These are phyloP conservation scores for Actinernus sp. DNA, from an alignment of 92 coral and sea anemone genomes.

Conservation along the genomic window DNA sequence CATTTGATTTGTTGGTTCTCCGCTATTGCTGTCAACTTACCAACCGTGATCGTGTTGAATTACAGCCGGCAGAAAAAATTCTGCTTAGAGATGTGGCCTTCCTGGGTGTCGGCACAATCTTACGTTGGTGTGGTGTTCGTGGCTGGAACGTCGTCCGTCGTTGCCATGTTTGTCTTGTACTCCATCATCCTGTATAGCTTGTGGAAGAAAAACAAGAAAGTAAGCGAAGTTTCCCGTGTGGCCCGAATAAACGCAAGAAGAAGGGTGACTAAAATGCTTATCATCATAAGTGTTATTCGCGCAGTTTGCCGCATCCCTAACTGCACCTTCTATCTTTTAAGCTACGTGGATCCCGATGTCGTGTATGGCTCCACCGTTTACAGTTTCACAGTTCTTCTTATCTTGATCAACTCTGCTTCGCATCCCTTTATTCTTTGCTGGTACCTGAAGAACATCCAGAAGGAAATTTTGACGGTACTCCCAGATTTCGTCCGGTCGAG, in stretches of 20 bases:
- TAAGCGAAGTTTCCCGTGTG: constrained; percentile 53
- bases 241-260: constrained; percentile 78
- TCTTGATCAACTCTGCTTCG: constrained; percentile 77
- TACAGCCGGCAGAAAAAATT: constrained; percentile 46
- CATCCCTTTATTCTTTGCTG: constrained; percentile 78
- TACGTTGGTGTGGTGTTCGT: constrained; percentile 69
- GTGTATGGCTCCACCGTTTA: constrained; percentile 77
- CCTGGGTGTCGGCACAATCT: constrained; percentile 40
- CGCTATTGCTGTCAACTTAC: constrained; percentile 52
- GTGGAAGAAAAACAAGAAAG: constrained; percentile 56
- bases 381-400: constrained; percentile 75
- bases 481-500: no score
- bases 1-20: constrained; percentile 67
- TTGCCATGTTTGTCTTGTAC: constrained; percentile 62
- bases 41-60: constrained; percentile 62
- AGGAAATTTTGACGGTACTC: constrained; percentile 48
- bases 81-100: constrained; percentile 71
- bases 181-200: constrained; percentile 54
- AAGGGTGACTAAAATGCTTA: constrained; percentile 72
- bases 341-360: constrained; percentile 61
- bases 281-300: constrained; percentile 65
- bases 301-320: constrained; percentile 75
- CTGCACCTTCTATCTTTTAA: constrained; percentile 73
- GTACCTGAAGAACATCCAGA: constrained; percentile 74
- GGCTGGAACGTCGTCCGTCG: constrained; percentile 55